Evolutionary conservation across 2,888 invertebrate genomes (phyloP).

Genomic region (Clunio marinus): DNA sequence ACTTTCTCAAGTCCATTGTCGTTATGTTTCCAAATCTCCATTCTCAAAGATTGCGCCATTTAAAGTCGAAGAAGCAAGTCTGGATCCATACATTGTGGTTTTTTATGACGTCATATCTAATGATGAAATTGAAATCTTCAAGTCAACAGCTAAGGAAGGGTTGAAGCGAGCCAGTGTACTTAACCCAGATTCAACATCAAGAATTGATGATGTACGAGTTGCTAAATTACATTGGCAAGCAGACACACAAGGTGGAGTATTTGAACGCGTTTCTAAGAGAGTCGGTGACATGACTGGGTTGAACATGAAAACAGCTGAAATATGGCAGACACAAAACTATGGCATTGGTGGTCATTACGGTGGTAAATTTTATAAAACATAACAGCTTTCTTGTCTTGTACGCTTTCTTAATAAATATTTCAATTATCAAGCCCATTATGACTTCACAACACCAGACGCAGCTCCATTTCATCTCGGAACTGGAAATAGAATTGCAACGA

Average conservation of each 20-base stretch:
- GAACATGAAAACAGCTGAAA: slow-evolving; percentile 57
- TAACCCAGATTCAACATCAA: slow-evolving; percentile 66
- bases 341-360: slow-evolving; percentile 64
- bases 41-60: slow-evolving; percentile 52
- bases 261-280: slow-evolving; percentile 53
- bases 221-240: slow-evolving; percentile 61
- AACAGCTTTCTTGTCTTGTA: too few species aligned
- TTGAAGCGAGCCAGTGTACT: slow-evolving; percentile 59
- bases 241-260: slow-evolving; percentile 51
- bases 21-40: slow-evolving; percentile 48
- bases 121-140: slow-evolving; percentile 56
- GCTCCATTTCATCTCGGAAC: neutral
- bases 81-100: slow-evolving; percentile 54
- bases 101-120: slow-evolving; percentile 59
- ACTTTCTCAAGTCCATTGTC: slow-evolving; percentile 47
- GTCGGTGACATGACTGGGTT: slow-evolving; percentile 57
- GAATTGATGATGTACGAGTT: slow-evolving; percentile 56
- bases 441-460: slow-evolving; percentile 41
- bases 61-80: slow-evolving; percentile 54
- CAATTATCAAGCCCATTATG: slow-evolving; percentile 44
- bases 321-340: slow-evolving; percentile 59
- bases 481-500: slow-evolving; percentile 49
- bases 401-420: too few species aligned
- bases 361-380: too few species aligned
- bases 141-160: slow-evolving; percentile 53